Conservation (phyloP, 92 coral and sea anemone species). For the Palythoa grandiflora region DNA sequence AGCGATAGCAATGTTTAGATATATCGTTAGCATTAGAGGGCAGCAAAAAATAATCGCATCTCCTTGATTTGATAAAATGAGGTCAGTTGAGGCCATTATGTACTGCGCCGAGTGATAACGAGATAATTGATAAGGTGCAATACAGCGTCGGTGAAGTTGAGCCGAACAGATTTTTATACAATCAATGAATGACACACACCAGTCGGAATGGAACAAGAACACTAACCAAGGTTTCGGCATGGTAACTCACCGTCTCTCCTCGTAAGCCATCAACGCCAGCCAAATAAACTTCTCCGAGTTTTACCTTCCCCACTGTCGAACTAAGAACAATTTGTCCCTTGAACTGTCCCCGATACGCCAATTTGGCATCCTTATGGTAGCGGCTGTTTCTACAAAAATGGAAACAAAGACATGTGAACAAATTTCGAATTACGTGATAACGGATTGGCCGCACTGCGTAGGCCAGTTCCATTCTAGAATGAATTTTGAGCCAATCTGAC, state of each 20-base stretch:
- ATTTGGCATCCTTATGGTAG: constrained; percentile 30
- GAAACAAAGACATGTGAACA: constrained; percentile 34
- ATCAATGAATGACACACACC: constrained; percentile 34
- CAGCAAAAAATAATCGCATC: constrained; percentile 13
- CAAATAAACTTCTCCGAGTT: constrained; percentile 39
- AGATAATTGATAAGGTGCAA: constrained; percentile 41
- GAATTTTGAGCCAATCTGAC: constrained; percentile 36
- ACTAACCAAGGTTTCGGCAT: constrained; percentile 4
- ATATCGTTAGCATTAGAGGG: constrained; percentile 4
- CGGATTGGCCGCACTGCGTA: constrained; percentile 29
- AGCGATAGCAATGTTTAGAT: constrained; percentile 25
- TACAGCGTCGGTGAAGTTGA: neutral
- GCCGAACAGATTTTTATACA: constrained; percentile 28
- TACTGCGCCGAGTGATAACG: constrained; percentile 24
- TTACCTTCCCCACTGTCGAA: constrained; percentile 24
- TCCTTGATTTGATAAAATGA: constrained; percentile 18
- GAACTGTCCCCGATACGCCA: constrained; percentile 23
- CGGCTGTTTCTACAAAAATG: constrained; percentile 9
- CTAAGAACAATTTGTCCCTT: constrained; percentile 46
- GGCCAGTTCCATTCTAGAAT: constrained; percentile 10
- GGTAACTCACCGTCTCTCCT: constrained; percentile 35
- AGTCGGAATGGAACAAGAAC: neutral
- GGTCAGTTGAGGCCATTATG: constrained; percentile 36
- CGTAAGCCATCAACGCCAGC: constrained; percentile 39
- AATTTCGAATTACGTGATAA: constrained; percentile 43